phyloP scores from a whole-genome alignment of 2,113 vertebrate genomes.

The Cinclus cinclus region DNA sequence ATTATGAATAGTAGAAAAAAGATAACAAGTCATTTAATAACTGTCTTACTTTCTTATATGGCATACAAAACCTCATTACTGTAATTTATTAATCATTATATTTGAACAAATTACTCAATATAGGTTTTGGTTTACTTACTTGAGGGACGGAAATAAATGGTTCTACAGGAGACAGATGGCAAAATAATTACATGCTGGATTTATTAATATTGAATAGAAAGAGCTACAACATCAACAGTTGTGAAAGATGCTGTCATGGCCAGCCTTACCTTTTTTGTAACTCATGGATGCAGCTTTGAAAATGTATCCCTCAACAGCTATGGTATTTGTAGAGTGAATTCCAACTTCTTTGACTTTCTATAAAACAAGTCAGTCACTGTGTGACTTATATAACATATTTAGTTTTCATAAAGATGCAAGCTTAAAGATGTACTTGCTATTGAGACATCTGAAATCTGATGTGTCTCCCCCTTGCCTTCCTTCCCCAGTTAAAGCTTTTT shows the following conservation, averaged over 20 bases:
- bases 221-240: not conserved
- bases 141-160: not conserved
- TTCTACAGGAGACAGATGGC: slow-evolving; percentile 25
- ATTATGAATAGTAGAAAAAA: not conserved
- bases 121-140: not conserved
- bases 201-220: slow-evolving; percentile 14
- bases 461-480: not conserved
- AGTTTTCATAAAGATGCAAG: slow-evolving; percentile 34
- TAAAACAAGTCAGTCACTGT: slow-evolving; percentile 3
- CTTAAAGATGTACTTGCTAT: slow-evolving; percentile 15
- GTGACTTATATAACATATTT: slow-evolving; percentile 28
- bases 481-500: not conserved
- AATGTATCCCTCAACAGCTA: not conserved
- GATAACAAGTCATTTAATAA: not conserved
- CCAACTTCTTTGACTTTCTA: not conserved
- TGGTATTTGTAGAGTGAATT: not conserved
- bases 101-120: not conserved
- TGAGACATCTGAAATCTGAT: slow-evolving; percentile 28
- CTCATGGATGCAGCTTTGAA: not conserved
- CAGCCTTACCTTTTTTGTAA: slow-evolving; percentile 1
- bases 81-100: not conserved
- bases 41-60: not conserved
- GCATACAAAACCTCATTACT: not conserved
- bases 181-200: slow-evolving; percentile 41
- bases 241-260: not conserved